Percentiles rank a stretch among this genome's conserved stretches.
These are phyloP conservation scores for Parnassius smintheus DNA, from an alignment of 2,888 invertebrate species.

Conservation along the genomic window DNA sequence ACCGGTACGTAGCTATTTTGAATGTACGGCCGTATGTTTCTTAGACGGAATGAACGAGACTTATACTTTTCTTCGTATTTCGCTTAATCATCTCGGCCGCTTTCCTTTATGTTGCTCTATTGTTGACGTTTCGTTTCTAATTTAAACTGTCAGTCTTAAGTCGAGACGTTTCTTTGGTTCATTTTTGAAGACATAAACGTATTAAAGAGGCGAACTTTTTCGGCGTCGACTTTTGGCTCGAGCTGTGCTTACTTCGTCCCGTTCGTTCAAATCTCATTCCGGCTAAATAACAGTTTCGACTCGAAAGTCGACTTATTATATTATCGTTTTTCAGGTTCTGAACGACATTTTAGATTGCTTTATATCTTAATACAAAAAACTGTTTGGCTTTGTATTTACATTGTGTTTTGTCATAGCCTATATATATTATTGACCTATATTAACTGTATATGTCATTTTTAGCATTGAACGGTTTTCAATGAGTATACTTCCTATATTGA, in stretches of 20 bases:
- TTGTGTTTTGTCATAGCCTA: no score
- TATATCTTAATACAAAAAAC: slow-evolving; percentile 9
- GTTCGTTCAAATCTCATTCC: slow-evolving; percentile 23
- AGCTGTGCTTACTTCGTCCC: slow-evolving; percentile 22
- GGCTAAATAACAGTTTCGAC: slow-evolving; percentile 24
- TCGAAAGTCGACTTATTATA: slow-evolving; percentile 16
- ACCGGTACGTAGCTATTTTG: slow-evolving; percentile 27
- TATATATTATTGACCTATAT: no score
- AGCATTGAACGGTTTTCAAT: no score
- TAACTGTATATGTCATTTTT: no score
- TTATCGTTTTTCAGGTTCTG: slow-evolving; percentile 19
- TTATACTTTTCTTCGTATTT: slow-evolving; percentile 5
- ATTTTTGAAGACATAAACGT: slow-evolving; percentile 12
- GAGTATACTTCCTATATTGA: no score
- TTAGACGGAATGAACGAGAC: slow-evolving; percentile 7
- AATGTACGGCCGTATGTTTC: slow-evolving; percentile 27
- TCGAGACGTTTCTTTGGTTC: slow-evolving; percentile 13
- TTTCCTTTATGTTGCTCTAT: slow-evolving; percentile 12
- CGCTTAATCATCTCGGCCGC: slow-evolving; percentile 13
- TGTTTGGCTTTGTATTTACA: not conserved
- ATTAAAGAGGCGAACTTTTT: slow-evolving; percentile 16
- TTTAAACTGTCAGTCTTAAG: slow-evolving; percentile 18
- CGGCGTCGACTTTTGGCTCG: slow-evolving; percentile 18
- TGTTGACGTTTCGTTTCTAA: slow-evolving; percentile 23
- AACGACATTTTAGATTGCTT: slow-evolving; percentile 20